Evolutionary conservation across 2,113 vertebrate species (phyloP).

Genomic region (Dasyurus viverrinus): DNA sequence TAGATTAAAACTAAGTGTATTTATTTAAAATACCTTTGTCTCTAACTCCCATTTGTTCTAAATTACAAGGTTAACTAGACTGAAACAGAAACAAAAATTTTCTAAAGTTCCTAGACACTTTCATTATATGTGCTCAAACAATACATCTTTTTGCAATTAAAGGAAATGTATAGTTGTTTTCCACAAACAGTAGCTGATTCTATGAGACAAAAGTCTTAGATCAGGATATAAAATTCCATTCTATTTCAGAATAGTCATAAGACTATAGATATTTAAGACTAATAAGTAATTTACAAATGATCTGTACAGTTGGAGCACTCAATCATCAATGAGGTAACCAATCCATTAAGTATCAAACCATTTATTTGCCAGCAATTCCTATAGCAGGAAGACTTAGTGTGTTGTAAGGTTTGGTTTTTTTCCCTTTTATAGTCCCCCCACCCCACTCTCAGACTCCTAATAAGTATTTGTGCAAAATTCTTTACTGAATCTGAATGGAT

Average conservation of each 20-base stretch:
- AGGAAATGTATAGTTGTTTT: constrained; percentile 10
- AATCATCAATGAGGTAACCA: not conserved
- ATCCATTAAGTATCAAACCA: not conserved
- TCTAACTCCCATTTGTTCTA: not conserved
- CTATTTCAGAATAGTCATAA: not conserved
- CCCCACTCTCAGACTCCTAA: too few relatives aligned
- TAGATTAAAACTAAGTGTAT: not conserved
- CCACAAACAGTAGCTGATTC: not conserved
- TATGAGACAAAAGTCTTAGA: not conserved
- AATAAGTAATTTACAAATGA: not conserved
- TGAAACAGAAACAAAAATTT: not conserved
- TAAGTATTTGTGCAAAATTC: not conserved
- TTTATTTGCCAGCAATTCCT: not conserved
- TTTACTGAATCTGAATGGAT: not conserved
- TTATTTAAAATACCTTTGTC: too few relatives aligned
- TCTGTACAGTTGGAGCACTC: not conserved
- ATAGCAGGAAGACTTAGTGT: not conserved
- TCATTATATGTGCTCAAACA: not conserved
- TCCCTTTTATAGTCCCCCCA: not conserved
- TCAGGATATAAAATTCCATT: not conserved
- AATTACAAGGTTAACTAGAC: fast-evolving
- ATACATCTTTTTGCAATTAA: not conserved
- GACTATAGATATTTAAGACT: not conserved
- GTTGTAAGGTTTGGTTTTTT: not conserved
- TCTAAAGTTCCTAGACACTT: not conserved